These are phyloP conservation scores for Arrhopalites spinosus DNA, from an alignment of 2,888 invertebrate species.

Conservation along the genomic window DNA sequence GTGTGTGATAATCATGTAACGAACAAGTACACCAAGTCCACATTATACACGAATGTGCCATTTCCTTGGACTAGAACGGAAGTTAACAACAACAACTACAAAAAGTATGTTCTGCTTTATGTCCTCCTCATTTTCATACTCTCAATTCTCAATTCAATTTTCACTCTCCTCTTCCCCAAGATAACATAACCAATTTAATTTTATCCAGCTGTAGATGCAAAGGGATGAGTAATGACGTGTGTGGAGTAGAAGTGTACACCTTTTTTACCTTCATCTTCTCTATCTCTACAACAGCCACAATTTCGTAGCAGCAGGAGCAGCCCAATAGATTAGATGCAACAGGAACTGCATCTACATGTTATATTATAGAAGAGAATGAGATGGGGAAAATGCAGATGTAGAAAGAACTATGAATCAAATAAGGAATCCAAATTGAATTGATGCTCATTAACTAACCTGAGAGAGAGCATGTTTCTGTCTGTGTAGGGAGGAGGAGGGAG, in stretches of 20 bases:
- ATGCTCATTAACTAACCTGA: slow-evolving; percentile 3
- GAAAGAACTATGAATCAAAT: background rate
- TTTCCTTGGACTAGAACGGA: no score
- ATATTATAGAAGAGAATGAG: background rate
- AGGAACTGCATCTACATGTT: background rate
- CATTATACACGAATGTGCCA: no score
- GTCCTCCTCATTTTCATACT: no score
- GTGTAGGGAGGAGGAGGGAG: background rate
- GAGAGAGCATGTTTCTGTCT: background rate
- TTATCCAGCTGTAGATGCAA: background rate
- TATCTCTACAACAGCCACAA: no score
- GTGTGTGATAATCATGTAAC: no score
- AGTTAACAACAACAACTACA: no score
- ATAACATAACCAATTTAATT: background rate
- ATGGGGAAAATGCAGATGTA: no score
- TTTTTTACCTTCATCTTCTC: background rate
- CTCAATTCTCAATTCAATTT: background rate
- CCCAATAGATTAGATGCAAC: background rate
- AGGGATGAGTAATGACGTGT: no score
- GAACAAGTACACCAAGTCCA: no score
- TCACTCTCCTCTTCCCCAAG: background rate
- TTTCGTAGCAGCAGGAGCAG: no score
- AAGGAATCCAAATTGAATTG: background rate
- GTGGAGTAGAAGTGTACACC: background rate
- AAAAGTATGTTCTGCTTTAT: no score